Conservation (phyloP, 2,888 invertebrate species). For the Chaitophorus viminalis region DNA sequence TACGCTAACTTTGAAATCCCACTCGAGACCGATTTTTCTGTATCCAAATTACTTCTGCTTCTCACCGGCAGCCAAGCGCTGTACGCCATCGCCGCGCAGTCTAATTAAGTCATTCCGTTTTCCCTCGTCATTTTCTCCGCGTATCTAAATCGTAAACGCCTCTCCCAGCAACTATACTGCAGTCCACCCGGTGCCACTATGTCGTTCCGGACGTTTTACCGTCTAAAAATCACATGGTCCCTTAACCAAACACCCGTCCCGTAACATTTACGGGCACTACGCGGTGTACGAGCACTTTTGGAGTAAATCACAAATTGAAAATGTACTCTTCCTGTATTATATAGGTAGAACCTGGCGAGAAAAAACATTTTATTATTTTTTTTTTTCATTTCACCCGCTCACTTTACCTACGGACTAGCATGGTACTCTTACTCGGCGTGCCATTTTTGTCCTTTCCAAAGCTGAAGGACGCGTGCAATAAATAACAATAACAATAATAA, state of each 20-base stretch:
- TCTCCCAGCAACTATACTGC: neutral
- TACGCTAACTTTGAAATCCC: neutral
- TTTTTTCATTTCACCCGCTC: neutral
- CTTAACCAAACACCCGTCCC: neutral
- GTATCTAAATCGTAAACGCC: neutral
- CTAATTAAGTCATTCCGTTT: constrained; percentile 23
- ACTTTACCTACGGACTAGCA: neutral
- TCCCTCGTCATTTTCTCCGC: neutral
- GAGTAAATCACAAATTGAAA: constrained; percentile 18
- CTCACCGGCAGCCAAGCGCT: neutral
- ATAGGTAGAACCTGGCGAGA: neutral
- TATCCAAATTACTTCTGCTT: constrained; percentile 10
- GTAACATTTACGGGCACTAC: too few relatives aligned
- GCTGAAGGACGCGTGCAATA: neutral
- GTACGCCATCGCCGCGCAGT: neutral
- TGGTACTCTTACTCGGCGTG: neutral
- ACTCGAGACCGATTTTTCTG: neutral
- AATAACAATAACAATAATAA: constrained; percentile 36
- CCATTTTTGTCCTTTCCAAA: neutral
- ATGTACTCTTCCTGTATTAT: too few relatives aligned
- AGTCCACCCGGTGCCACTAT: neutral
- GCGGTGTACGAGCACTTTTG: neutral
- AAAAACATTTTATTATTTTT: neutral
- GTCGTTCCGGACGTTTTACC: neutral
- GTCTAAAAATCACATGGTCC: neutral